Evolutionary conservation across 2,113 vertebrate genomes (phyloP), one percentile per base, ranked within the genome.

Genomic region (Panthera leo): DNA sequence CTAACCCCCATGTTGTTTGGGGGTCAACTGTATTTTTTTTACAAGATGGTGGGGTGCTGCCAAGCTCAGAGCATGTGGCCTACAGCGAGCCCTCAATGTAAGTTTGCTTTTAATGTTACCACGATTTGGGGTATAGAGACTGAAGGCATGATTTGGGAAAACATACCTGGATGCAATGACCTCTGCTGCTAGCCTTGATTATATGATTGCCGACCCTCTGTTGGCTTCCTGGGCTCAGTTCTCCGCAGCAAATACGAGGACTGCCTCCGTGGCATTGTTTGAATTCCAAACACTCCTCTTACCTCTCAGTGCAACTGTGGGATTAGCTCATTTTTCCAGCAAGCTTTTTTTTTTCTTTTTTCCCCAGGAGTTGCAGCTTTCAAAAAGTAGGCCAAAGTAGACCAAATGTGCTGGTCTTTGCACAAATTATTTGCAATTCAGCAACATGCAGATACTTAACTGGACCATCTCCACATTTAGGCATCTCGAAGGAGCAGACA

Each of bases 341-440:
- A 87, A 73, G 82, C 42, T 39, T 67, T 85, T 82, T 29, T 58
- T 45, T 67, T 71, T 29, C 53, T 58, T 45, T 73, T 65, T 39
- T 53, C 55, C 55, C 58, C 11, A 85, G 58, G 29, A 48, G 23
- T 78, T 94, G 67, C 39, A 85, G 83, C 29, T 91, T 93, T 88
- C 75, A 73, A 79, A 73, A 97, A 95, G 19, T 89, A 97, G 91
- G 85, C 23, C 75, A 90, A 97, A 71, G 39, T 71, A 67, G 76
- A 94, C 39, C 39, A 97, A 96, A 85, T 65, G 31, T 55, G 89
- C 73, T 92, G n/a, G 31, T 68, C 76, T 95, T 93, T 61, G 53
- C 13, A 80, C 36, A 94, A 73, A 79, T 89, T 85, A 85, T 89
- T 29, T 68, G 29, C 75, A 73, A 63, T 42, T 94, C 93, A 94